Conservation (phyloP, 2,888 invertebrate species). For the Troides helena region DNA sequence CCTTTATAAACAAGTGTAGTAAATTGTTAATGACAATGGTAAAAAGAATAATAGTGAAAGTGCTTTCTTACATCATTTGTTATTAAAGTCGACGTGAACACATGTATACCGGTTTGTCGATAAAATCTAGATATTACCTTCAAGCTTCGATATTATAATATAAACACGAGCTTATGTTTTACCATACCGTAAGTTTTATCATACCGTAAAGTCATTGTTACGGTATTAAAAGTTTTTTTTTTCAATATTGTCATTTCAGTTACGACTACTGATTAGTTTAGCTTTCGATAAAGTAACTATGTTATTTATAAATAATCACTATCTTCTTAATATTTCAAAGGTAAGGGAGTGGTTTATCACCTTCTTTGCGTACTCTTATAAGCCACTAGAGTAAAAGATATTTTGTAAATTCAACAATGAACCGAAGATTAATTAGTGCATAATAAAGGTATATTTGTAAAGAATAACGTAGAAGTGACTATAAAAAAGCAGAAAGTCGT, state of each 20-base stretch:
- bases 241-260: not conserved
- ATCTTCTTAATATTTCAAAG: too few relatives aligned
- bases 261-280: not conserved
- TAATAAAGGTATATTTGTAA: not conserved
- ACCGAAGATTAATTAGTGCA: not conserved
- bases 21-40: not conserved
- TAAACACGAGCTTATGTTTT: not conserved
- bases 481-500: constrained; percentile 2
- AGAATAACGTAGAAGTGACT: not conserved
- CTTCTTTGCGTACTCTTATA: too few relatives aligned
- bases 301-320: not conserved
- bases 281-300: not conserved
- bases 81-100: constrained; percentile 18
- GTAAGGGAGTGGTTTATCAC: too few relatives aligned
- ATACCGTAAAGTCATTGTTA: too few relatives aligned
- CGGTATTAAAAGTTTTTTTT: too few relatives aligned
- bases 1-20: not conserved
- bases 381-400: too few relatives aligned
- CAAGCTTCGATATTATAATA: not conserved
- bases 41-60: constrained; percentile 19
- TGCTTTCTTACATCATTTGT: constrained; percentile 24
- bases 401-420: too few relatives aligned
- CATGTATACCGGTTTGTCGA: constrained; percentile 23
- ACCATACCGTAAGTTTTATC: not conserved
- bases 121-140: constrained; percentile 14